These are phyloP conservation scores for Drosophila pseudoobscura DNA, from an alignment of 1,140 invertebrate genomes.

Conservation along the genomic window DNA sequence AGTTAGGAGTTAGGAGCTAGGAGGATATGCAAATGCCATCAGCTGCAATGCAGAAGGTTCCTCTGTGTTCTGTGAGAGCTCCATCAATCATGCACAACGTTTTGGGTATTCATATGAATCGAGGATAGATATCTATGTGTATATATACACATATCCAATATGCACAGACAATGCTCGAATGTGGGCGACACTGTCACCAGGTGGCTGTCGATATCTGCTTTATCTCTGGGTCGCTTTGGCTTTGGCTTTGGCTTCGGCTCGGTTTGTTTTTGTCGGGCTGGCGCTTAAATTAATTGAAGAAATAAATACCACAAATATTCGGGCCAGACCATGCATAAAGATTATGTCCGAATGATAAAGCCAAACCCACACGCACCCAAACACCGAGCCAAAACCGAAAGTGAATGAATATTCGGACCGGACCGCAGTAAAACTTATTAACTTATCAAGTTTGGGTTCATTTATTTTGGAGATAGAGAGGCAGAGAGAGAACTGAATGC, in stretches of 20 bases:
- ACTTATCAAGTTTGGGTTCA: constrained; percentile 12
- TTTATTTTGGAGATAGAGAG: constrained; percentile 5
- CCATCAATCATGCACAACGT: constrained; percentile 63
- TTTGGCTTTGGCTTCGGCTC: background rate
- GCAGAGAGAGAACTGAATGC: too few species aligned
- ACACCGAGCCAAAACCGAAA: background rate
- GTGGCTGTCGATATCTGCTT: constrained; percentile 1
- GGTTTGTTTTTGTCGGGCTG: constrained; percentile 33
- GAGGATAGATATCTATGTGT: constrained; percentile 1
- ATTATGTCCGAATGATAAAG: constrained; percentile 54
- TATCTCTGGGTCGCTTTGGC: constrained; percentile 11
- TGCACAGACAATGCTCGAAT: constrained; percentile 27
- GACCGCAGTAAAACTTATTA: constrained; percentile 16
- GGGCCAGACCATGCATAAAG: constrained; percentile 34
- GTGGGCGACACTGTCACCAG: constrained; percentile 2
- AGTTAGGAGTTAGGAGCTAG: background rate
- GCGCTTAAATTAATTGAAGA: constrained; percentile 60
- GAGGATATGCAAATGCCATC: constrained; percentile 18
- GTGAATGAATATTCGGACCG: constrained; percentile 1
- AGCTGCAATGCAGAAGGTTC: background rate
- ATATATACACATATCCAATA: background rate
- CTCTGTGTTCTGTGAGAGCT: constrained; percentile 5
- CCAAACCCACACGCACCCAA: background rate
- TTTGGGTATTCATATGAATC: constrained; percentile 46
- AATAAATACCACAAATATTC: constrained; percentile 37